Percentiles rank a stretch among this genome's conserved stretches.
phyloP scores from a whole-genome alignment of 2,797 vertebrate species.

The Phataginus tetradactyla region DNA sequence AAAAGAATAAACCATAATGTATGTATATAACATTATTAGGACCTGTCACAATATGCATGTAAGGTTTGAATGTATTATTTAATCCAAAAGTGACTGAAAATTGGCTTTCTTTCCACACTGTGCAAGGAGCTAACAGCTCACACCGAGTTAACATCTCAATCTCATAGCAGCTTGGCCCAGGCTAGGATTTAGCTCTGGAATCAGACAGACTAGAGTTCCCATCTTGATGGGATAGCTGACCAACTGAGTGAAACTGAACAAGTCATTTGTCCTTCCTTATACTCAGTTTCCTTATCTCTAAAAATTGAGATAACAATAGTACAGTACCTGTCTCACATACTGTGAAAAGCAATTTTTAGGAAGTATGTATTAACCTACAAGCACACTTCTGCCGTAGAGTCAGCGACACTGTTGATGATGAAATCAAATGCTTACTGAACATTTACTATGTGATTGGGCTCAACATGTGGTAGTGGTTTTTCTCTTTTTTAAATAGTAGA shows the following conservation, averaged over 20 bases:
- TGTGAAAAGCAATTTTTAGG: background rate
- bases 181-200: background rate
- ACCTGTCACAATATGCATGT: background rate
- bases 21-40: background rate
- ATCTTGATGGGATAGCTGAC: background rate
- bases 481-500: background rate
- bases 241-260: background rate
- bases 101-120: background rate
- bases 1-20: background rate
- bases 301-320: background rate
- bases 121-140: background rate
- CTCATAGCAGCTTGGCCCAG: background rate
- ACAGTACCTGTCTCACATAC: background rate
- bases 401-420: background rate
- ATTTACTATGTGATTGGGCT: background rate
- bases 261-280: background rate
- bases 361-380: background rate
- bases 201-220: background rate
- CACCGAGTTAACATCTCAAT: background rate
- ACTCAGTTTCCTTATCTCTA: background rate
- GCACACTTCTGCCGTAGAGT: background rate
- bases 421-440: background rate
- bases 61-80: slow-evolving; percentile 31
- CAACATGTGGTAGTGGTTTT: background rate
- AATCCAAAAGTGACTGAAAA: background rate